Base-by-base conservation (phyloP, 92 coral and sea anemone species). In the Palythoa grandiflora region DNA sequence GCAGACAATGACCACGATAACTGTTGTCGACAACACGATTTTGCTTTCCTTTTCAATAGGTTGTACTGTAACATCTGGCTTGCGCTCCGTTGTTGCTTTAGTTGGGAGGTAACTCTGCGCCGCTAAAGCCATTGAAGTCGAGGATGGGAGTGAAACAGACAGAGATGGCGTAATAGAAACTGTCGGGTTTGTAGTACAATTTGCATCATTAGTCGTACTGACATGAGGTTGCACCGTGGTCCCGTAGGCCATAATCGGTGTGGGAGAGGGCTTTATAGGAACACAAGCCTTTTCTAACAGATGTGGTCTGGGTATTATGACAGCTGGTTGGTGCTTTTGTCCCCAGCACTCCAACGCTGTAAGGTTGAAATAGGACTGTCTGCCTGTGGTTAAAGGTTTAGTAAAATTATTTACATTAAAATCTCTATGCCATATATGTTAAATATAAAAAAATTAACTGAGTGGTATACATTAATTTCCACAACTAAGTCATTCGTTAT, bases 341-440 rank as follows among this genome's bases (percentile, higher is more conserved):
- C 86, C 86, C 86, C 86, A 81, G 38, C 86, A 81, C 16, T 81
- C 86, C 75, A 81, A 16, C 2, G 76, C 60, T 47, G 63, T 81
- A 4, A 81, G 76, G 11, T 53, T 28, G 36, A 65, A 81, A 36
- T n/a, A 63, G 9, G 86, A 28, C 57, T 39, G 57, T 5, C 38
- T 52, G 35, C 75, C 86, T 65, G 28, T 57, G 11, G 2, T 3
- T 16, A 78, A 21, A 78, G 37, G 17, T 28, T 28, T 28, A 28
- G 28, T 28, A 28, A 28, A 28, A 28, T 28, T 28, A 28, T 28
- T 28, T 28, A 28, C 28, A 28, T 28, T 28, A 28, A 28, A 28
- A 28, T 28, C 28, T 28, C 28, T 28, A 28, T 28, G 28, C 28
- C 28, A 28, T 28, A 28, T 28, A 28, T 28, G 28, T 28, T 28